Base-by-base conservation (phyloP, 1,140 invertebrate species). In the Meteorus sp. region DNA sequence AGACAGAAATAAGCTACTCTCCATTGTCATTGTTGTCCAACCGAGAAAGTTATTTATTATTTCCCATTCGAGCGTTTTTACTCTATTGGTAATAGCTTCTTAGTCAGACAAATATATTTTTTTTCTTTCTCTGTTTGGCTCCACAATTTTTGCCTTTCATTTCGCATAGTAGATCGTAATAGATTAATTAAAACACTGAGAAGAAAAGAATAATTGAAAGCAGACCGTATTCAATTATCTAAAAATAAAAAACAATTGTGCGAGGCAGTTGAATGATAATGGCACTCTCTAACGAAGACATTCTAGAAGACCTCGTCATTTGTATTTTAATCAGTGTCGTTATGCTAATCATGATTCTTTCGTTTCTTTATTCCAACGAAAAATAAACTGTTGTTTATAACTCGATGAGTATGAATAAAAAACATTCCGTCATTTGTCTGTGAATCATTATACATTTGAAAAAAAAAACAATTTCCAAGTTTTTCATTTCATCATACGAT, bases 311-410 rank as follows among this genome's bases (percentile, higher is more conserved):
- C 73, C n/a, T 79, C 72, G 76, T 79, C 77, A 79, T 81, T 79
- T 79, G 76, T 81, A 80, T 81, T 79, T 81, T 81, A 81, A 80
- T 81, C 80, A 79, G 75, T 76, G 76, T 81, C 78, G 78, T 81
- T 81, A 81, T 81, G 79, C 78, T 81, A 81, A 81, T 81, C 75
- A 76, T 71, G 69, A 67, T 19, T 31, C 25, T n/a, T n/a, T n/a
- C n/a, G n/a, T n/a, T n/a, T n/a, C n/a, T n/a, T n/a, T n/a, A n/a
- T n/a, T n/a, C n/a, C n/a, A n/a, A n/a, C n/a, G n/a, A n/a, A n/a
- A n/a, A n/a, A n/a, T n/a, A n/a, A n/a, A n/a, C n/a, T n/a, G n/a
- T n/a, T n/a, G n/a, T n/a, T n/a, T n/a, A 29, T 29, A 29, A 29
- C 27, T 29, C 27, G 27, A 29, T 29, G 27, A 29, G 27, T 29